phyloP scores from a whole-genome alignment of 2,888 invertebrate genomes.

The Parelbella ahira region DNA sequence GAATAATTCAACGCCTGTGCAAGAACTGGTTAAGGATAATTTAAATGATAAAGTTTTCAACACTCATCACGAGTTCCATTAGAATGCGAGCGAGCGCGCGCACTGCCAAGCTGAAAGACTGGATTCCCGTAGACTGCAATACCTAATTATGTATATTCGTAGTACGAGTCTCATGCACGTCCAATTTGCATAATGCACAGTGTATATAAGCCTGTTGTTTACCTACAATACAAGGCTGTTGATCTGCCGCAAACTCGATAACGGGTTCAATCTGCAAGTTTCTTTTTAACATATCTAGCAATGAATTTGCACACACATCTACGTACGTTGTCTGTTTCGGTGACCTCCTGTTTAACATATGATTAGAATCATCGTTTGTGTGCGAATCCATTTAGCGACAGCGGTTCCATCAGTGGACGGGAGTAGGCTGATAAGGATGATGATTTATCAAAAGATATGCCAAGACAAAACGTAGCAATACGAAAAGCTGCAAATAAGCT shows the following conservation, averaged over 20 bases:
- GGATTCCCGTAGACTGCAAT: constrained; percentile 21
- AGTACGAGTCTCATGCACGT: constrained; percentile 19
- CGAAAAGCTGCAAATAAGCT: too few relatives aligned
- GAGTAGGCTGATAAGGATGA: too few relatives aligned
- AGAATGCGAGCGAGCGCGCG: neutral
- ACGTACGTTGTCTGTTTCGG: constrained; percentile 15
- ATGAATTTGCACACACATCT: constrained; percentile 6
- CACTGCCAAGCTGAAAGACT: constrained; percentile 14
- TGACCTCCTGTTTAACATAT: constrained; percentile 4
- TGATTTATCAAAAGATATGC: too few relatives aligned
- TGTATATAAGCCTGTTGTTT: constrained; percentile 24
- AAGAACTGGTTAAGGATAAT: too few relatives aligned
- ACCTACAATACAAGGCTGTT: constrained; percentile 18
- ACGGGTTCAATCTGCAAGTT: constrained; percentile 19
- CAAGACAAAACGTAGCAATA: too few relatives aligned
- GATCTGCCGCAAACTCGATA: constrained; percentile 21
- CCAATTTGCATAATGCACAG: constrained; percentile 25
- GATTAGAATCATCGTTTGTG: too few relatives aligned
- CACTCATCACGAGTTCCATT: too few relatives aligned
- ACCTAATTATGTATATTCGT: constrained; percentile 21
- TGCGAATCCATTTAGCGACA: too few relatives aligned
- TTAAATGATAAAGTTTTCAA: constrained; percentile 15
- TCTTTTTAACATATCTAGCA: constrained; percentile 23
- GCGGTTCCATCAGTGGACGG: too few relatives aligned
- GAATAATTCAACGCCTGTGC: too few relatives aligned